Conservation (phyloP, 2,888 invertebrate species). For the Antitype chi region DNA sequence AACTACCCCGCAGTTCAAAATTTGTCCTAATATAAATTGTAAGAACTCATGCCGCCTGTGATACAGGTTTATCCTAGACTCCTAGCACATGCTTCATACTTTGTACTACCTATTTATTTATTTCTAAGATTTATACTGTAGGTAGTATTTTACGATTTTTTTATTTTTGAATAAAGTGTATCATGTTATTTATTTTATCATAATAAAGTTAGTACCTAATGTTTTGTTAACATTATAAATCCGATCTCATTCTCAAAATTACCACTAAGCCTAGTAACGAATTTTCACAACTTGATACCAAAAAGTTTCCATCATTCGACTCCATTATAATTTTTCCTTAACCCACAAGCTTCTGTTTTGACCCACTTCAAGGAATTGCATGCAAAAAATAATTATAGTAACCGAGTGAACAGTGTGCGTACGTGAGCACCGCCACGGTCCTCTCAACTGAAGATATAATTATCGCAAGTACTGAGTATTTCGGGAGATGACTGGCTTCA, state of each 20-base stretch:
- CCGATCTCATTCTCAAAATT: neutral
- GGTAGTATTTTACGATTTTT: no score
- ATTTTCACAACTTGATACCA: constrained; percentile 1
- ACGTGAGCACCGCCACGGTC: constrained; percentile 57
- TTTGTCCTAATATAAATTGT: no score
- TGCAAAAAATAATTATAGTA: constrained; percentile 33
- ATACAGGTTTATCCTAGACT: no score
- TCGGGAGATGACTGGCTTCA: constrained; percentile 51
- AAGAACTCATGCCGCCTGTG: no score
- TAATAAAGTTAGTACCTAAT: neutral
- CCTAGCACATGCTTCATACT: no score
- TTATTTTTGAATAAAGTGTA: no score
- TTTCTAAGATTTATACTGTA: no score
- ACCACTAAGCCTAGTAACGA: neutral
- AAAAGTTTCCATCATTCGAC: constrained; percentile 9
- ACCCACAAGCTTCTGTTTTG: constrained; percentile 21
- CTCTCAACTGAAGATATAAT: constrained; percentile 43
- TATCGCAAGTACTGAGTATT: constrained; percentile 49
- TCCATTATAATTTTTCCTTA: constrained; percentile 26
- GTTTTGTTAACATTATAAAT: neutral
- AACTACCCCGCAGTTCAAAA: neutral
- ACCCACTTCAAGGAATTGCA: constrained; percentile 45
- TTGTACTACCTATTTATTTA: no score
- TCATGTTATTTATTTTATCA: no score
- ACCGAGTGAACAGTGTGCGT: constrained; percentile 41